Evolutionary conservation across 2,797 vertebrate species (phyloP).

Genomic region (Arctocebus calabarensis): DNA sequence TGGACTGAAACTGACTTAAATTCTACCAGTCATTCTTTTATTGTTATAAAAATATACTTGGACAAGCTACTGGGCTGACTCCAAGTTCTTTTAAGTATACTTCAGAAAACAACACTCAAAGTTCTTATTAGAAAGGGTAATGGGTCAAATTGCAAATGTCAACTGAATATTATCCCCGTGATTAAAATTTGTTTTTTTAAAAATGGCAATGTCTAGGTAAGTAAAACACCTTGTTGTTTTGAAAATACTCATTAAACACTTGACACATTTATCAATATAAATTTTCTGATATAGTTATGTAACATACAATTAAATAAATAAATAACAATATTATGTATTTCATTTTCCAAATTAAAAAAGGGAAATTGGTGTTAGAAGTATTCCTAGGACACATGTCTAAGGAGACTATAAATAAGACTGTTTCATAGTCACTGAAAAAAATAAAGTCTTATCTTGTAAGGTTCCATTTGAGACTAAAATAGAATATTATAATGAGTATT

Average conservation of each 20-base stretch:
- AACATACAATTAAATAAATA: not conserved
- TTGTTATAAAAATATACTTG: not conserved
- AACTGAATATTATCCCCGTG: slow-evolving; percentile 9
- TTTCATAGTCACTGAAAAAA: slow-evolving; percentile 8
- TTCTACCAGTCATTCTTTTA: slow-evolving; percentile 20
- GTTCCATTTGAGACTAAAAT: slow-evolving; percentile 49
- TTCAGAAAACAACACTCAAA: not conserved
- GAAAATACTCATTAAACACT: slow-evolving; percentile 36
- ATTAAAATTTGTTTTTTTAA: slow-evolving; percentile 22
- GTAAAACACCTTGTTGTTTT: not conserved
- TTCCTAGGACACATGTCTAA: not conserved
- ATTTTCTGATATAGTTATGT: slow-evolving; percentile 14
- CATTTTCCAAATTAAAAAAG: slow-evolving; percentile 31
- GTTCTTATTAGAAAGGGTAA: slow-evolving; percentile 27
- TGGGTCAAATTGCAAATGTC: slow-evolving; percentile 8
- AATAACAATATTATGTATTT: slow-evolving; percentile 30
- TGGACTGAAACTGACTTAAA: not conserved
- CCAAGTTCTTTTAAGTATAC: not conserved
- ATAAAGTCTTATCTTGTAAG: not conserved
- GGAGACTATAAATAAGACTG: slow-evolving; percentile 21
- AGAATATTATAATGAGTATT: slow-evolving; percentile 43
- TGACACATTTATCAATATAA: slow-evolving; percentile 22
- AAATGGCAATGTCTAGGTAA: not conserved
- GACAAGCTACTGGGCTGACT: not conserved
- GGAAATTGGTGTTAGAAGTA: slow-evolving; percentile 30